These are phyloP conservation scores for Scelioninae gen. 1 DNA, from an alignment of 2,888 invertebrate species.

Conservation along the genomic window DNA sequence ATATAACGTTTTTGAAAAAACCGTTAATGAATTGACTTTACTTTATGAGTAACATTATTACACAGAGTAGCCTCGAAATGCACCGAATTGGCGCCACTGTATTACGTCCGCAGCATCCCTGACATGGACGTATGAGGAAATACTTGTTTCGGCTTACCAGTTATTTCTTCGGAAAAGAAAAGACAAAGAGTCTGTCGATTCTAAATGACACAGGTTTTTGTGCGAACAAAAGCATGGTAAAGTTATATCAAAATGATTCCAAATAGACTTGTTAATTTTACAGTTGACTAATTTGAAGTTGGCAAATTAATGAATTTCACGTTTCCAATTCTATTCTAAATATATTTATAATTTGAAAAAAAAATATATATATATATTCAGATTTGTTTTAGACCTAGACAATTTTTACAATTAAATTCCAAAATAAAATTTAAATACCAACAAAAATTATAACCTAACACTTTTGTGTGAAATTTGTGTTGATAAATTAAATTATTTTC, in stretches of 20 bases:
- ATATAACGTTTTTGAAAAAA: neutral
- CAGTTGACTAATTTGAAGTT: slow-evolving; percentile 4
- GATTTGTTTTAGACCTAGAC: no score
- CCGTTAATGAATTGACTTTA: slow-evolving; percentile 20
- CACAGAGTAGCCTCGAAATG: slow-evolving; percentile 40
- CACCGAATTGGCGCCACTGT: slow-evolving; percentile 29
- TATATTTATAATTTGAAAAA: no score
- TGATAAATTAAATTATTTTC: no score
- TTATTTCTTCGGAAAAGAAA: slow-evolving; percentile 27
- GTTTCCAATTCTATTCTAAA: no score
- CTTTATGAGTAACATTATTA: slow-evolving; percentile 26
- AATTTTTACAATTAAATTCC: neutral
- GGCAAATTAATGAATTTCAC: neutral
- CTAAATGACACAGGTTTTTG: slow-evolving; percentile 18
- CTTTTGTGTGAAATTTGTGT: no score
- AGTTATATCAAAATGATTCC: neutral
- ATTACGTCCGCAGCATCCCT: slow-evolving; percentile 48
- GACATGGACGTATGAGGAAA: slow-evolving; percentile 46
- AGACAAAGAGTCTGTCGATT: slow-evolving; percentile 38
- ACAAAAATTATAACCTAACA: no score
- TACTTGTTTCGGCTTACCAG: slow-evolving; percentile 34
- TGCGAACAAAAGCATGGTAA: neutral
- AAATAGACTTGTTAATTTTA: slow-evolving; percentile 1
- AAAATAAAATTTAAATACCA: no score
- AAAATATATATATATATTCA: no score